Percentiles rank a stretch among this genome's conserved stretches.
Evolutionary conservation across 2,888 invertebrate genomes (phyloP).

Genomic region (Melanchra persicariae): DNA sequence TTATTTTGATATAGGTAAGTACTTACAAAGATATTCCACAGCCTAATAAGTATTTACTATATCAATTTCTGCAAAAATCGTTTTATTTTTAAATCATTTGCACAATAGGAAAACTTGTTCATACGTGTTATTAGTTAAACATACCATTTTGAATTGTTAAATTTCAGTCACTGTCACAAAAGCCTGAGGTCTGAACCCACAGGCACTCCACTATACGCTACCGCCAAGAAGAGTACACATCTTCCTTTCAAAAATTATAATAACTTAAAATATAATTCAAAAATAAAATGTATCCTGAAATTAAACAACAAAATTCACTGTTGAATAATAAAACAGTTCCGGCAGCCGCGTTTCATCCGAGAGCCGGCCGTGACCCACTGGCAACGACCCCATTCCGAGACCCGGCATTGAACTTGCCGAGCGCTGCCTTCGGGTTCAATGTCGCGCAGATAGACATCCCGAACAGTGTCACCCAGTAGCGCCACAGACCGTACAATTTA

Average conservation of each 20-base stretch:
- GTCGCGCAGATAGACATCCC: slow-evolving; percentile 9
- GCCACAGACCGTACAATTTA: background rate
- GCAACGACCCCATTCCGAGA: slow-evolving; percentile 22
- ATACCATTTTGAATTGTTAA: too few species aligned
- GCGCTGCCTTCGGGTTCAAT: slow-evolving; percentile 30
- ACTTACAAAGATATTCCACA: too few species aligned
- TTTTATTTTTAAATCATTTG: too few species aligned
- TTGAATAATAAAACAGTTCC: background rate
- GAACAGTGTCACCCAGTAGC: background rate
- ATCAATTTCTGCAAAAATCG: too few species aligned
- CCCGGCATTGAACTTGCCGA: slow-evolving; percentile 43
- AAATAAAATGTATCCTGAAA: background rate
- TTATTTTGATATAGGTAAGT: too few species aligned
- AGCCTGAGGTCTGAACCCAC: too few species aligned
- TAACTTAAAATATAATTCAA: background rate
- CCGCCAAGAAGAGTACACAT: too few species aligned
- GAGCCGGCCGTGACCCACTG: slow-evolving; percentile 39
- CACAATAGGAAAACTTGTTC: too few species aligned
- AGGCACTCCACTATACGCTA: too few species aligned
- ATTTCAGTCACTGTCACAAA: too few species aligned
- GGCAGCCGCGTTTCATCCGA: background rate
- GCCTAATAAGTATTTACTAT: too few species aligned
- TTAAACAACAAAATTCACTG: background rate
- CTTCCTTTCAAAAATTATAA: background rate
- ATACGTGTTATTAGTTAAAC: too few species aligned